These are phyloP conservation scores for Dermatophagoides farinae DNA, from an alignment of 1,140 invertebrate species.

Conservation along the genomic window DNA sequence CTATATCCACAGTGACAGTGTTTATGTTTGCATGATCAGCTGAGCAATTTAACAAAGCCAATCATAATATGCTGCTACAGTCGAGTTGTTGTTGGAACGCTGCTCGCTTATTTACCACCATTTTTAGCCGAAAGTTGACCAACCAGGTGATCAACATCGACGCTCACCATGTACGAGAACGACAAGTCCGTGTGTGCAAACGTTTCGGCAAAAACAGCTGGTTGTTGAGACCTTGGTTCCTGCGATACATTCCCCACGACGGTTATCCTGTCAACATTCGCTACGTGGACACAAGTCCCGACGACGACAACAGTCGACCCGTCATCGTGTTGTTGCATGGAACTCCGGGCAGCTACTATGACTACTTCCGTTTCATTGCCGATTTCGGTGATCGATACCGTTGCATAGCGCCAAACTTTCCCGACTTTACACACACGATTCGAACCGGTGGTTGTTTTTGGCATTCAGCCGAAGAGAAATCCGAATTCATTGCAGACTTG, in stretches of 20 bases:
- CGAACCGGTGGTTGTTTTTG: constrained; percentile 4
- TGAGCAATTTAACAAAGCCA: too few species aligned
- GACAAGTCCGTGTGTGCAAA: neutral
- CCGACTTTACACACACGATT: constrained; percentile 5
- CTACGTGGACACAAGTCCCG: constrained; percentile 4
- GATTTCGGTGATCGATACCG: neutral
- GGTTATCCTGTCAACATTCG: neutral
- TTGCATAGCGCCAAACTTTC: constrained; percentile 7
- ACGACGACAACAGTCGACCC: neutral
- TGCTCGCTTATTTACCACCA: too few species aligned
- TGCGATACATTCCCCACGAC: neutral
- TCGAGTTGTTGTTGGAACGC: too few species aligned
- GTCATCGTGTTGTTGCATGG: constrained; percentile 1
- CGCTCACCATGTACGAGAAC: neutral
- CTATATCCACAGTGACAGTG: too few species aligned
- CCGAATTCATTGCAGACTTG: constrained; percentile 1
- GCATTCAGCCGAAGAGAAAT: constrained; percentile 11
- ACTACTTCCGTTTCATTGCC: neutral
- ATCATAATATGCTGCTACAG: too few species aligned
- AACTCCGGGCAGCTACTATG: constrained; percentile 5
- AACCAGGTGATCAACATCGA: too few species aligned
- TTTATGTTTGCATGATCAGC: too few species aligned
- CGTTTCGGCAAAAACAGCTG: neutral
- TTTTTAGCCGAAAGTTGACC: too few species aligned
- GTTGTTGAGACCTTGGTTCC: constrained; percentile 1